A percentile compares a stretch with the other conserved stretches of the same genome.
Evolutionary conservation across 92 coral and sea anemone species (phyloP).

Genomic region (Heliopora coerulea): DNA sequence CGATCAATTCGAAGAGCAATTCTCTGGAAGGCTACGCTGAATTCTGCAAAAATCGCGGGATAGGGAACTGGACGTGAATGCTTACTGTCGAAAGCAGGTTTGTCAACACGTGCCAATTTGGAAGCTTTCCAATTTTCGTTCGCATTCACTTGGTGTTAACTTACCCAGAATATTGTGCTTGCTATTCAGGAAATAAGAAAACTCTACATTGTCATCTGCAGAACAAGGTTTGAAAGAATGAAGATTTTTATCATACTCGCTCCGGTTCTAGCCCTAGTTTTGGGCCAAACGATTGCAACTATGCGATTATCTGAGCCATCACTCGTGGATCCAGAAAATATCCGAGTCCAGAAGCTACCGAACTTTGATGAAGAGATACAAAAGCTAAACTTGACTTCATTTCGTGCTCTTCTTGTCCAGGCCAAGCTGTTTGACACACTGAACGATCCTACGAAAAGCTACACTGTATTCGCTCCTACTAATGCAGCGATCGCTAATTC

Average conservation of each 20-base stretch:
- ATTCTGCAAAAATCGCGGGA: too few relatives aligned
- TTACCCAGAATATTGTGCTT: not conserved
- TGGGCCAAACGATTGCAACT: not conserved
- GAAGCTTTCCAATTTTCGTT: too few relatives aligned
- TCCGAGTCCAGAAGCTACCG: not conserved
- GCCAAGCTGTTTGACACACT: conserved; percentile 23
- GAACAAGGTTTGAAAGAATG: not conserved
- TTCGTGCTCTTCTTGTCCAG: conserved; percentile 2
- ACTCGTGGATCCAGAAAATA: conserved; percentile 1
- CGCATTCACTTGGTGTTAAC: not conserved
- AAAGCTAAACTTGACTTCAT: conserved; percentile 23
- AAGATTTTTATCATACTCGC: not conserved
- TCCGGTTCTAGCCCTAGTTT: not conserved
- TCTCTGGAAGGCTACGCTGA: too few relatives aligned
- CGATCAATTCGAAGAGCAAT: too few relatives aligned
- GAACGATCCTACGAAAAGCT: conserved; percentile 24
- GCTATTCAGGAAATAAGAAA: too few relatives aligned
- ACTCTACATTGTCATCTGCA: not conserved
- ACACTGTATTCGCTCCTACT: conserved; percentile 37
- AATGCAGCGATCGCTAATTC: conserved; percentile 16
- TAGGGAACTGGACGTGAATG: too few relatives aligned
- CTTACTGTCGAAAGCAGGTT: too few relatives aligned
- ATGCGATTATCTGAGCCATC: not conserved
- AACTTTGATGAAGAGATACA: conserved; percentile 24
- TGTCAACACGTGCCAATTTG: too few relatives aligned